Evolutionary conservation across 92 coral and sea anemone species (phyloP).

Genomic region (Zoanthus sansibaricus): DNA sequence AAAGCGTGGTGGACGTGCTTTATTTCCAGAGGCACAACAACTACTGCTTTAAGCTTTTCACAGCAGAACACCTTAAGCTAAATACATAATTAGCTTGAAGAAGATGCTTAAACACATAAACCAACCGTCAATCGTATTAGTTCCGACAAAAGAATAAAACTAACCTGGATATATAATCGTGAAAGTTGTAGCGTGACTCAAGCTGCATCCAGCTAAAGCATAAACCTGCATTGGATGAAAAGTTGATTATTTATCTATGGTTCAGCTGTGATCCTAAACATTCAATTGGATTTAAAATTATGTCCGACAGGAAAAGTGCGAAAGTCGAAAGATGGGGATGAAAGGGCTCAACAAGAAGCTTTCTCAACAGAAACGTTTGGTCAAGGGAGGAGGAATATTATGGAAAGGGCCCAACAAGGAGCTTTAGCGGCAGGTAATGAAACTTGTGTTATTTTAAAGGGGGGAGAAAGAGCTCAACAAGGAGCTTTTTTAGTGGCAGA

Average conservation of each 20-base stretch:
- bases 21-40: no score
- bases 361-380: not conserved
- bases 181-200: conserved; percentile 1
- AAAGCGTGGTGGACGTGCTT: no score
- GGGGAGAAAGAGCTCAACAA: not conserved
- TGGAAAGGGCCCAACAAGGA: not conserved
- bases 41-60: no score
- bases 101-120: no score
- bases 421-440: no score
- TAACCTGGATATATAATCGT: conserved; percentile 2
- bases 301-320: not conserved
- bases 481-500: no score
- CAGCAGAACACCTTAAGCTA: no score
- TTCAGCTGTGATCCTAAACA: not conserved
- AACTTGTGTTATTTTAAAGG: not conserved
- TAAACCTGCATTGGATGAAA: not conserved
- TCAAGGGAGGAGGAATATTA: not conserved
- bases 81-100: no score
- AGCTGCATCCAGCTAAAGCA: conserved; percentile 15
- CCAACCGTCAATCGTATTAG: not conserved
- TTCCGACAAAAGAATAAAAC: not conserved
- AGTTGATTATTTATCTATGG: not conserved
- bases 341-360: not conserved
- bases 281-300: not conserved
- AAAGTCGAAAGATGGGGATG: not conserved